Evolutionary conservation across 2,113 vertebrate species (phyloP), one percentile per base, ranked within the genome.

Genomic region (Leptocoma aspasia): DNA sequence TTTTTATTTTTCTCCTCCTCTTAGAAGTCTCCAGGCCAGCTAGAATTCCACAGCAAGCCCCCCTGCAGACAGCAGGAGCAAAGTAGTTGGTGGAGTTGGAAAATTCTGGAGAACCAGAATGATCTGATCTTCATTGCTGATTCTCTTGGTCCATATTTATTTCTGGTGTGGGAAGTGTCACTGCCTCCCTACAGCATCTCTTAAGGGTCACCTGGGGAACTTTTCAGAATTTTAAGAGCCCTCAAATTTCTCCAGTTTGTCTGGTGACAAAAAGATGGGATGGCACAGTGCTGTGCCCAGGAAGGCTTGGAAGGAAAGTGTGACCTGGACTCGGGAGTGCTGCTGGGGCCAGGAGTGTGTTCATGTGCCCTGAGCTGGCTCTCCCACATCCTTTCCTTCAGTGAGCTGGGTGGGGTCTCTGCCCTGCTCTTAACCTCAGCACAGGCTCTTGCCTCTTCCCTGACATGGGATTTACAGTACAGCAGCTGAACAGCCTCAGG

Each of bases 1-100:
- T 66, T 93, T 89, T 87, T 85, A 77, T 91, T 79, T 79, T 39
- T 79, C 26, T 91, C 50, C 30, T 91, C 28, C 45, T 92, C 64
- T 76, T 28, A 54, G 59, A 87, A 79, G 66, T 54, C 78, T 77
- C 45, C 39, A 63, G 75, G 63, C 21, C 16, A 17, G 61, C n/a
- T 47, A 26, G 45, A 92, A 72, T 94, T 82, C 86, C 91, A 86
- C 75, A 91, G 83, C 81, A 79, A 61, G 35, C 4, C 13, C 22
- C 68, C 77, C 53, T 87, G 84, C 47, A 61, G 71, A 37, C 66
- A 59, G 59, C 2, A 30, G 54, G 70, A 82, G 78, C 35, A 69
- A 86, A 94, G 69, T 1, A 30, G 26, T 33, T 52, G 23, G 21
- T 64, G 47, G 61, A 84, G 53, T 57, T 0, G 0, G 72, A 79